Evolutionary conservation across 2,797 vertebrate genomes (phyloP), one percentile per base, ranked within the genome.

Genomic region (Anabacerthia variegaticeps): DNA sequence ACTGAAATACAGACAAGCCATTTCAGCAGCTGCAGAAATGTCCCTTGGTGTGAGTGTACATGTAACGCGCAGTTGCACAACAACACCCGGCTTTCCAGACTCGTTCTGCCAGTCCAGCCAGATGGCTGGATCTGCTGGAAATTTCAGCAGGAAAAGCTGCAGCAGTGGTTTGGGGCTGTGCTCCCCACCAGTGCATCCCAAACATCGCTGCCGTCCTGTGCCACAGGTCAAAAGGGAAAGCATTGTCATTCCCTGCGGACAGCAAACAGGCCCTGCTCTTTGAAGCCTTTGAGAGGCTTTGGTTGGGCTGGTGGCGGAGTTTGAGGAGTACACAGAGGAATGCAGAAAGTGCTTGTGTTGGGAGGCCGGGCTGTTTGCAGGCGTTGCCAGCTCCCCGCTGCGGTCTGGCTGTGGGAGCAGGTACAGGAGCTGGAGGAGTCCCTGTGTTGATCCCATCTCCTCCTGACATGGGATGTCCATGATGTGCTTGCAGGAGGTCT

Each of bases 261-360:
- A 39, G 97, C 95, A 95, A 95, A 97, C 91, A 95, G 10, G 22
- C 82, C 65, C 75, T 43, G 79, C 77, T 65, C 97, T 97, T 96
- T 96, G 97, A 96, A 97, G 97, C 93, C 85, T 30, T 32, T 22
- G 59, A 44, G 58, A 1, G 30, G 90, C 77, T 96, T 97, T 88
- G 96, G 88, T 86, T 39, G 94, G 88, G 86, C 93, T 92, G 87
- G 49, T 81, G 93, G 61, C 21, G 2, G 81, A 82, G 94, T 93
- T 90, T 87, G 92, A 92, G 87, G 90, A 96, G 95, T 14, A 52
- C 54, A 26, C 88, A 18, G 22, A 94, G 85, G 93, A 93, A 92
- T 62, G 89, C 85, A 73, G 85, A 74, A 55, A 39, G 67, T 32
- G 73, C 78, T 65, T 41, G 81, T 3, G 12, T 14, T 51, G 75